Conservation (phyloP, 2,113 vertebrate genomes). For the Chrysochloris asiatica region DNA sequence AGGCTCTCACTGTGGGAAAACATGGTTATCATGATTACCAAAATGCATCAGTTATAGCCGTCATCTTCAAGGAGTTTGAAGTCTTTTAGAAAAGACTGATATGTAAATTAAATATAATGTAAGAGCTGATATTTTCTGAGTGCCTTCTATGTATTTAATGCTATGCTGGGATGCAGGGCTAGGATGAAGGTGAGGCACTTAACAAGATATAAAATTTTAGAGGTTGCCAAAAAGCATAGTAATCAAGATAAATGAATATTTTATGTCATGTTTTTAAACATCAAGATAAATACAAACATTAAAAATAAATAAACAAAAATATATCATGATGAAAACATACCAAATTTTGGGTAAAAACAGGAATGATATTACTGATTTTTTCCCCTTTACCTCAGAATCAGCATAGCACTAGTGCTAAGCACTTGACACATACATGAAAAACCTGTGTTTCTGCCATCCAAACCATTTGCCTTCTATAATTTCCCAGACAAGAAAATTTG, state of each 20-base stretch:
- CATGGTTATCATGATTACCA: background rate
- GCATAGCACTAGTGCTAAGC: background rate
- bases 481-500: conserved; percentile 37
- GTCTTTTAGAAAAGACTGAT: background rate
- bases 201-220: background rate
- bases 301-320: background rate
- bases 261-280: background rate
- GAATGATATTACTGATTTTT: conserved; percentile 34
- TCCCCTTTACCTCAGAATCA: conserved; percentile 45
- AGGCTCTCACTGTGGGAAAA: background rate
- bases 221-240: background rate
- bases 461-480: conserved; percentile 28
- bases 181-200: background rate
- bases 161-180: background rate
- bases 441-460: conserved; percentile 34
- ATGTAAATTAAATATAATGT: background rate
- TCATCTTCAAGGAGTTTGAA: background rate
- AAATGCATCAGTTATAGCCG: background rate
- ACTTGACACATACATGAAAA: conserved; percentile 21
- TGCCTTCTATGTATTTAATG: background rate
- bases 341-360: conserved; percentile 5
- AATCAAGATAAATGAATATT: background rate
- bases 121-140: background rate
- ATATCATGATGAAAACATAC: background rate
- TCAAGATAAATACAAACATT: background rate